Conservation (phyloP, 2,113 vertebrate species). For the Sinosuthora webbiana region DNA sequence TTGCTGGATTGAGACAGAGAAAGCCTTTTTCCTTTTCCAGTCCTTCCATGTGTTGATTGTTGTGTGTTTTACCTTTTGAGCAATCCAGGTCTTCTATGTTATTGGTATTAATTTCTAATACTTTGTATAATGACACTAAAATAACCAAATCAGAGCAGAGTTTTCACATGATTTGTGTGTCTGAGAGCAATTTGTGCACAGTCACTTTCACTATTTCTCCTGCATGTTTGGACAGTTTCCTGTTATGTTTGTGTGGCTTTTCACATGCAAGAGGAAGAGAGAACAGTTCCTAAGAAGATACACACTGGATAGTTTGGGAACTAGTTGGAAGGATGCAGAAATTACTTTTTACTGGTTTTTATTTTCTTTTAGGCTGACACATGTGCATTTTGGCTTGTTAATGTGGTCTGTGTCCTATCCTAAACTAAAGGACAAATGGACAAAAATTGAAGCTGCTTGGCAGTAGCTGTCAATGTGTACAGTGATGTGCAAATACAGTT, state of each 20-base stretch:
- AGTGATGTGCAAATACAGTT: neutral
- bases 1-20: slow-evolving; percentile 25
- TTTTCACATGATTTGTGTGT: neutral
- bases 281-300: neutral
- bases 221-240: neutral
- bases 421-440: neutral
- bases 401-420: neutral
- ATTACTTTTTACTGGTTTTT: neutral
- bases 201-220: neutral
- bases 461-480: neutral
- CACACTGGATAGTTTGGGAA: neutral
- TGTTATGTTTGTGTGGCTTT: neutral
- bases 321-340: neutral
- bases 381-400: neutral
- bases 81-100: neutral
- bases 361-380: neutral
- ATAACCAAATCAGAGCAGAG: neutral
- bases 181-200: neutral
- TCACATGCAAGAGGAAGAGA: neutral
- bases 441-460: neutral
- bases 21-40: slow-evolving; percentile 4
- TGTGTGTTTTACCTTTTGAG: neutral
- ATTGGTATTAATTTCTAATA: neutral
- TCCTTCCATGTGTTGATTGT: slow-evolving; percentile 3
- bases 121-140: neutral